Evolutionary conservation across 2,888 invertebrate genomes (phyloP), one percentile per base, ranked within the genome.

Genomic region (Lasioglossum oenotherae): DNA sequence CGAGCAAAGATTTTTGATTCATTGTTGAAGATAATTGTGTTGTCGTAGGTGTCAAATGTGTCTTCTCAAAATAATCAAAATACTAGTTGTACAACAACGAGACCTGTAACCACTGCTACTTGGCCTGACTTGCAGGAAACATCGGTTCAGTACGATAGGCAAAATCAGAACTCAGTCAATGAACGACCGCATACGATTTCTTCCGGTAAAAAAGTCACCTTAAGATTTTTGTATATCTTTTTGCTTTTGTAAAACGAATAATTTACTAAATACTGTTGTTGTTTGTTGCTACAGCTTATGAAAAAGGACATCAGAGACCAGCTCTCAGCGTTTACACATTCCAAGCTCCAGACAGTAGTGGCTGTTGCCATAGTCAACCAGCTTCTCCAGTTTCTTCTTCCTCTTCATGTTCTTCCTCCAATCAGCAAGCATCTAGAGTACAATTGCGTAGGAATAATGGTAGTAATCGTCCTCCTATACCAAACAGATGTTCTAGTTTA

Each of bases 171-270:
- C 19, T 97, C 97, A 76, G 97, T 98, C 95, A 97, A 97, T 82
- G 98, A 98, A 89, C 96, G 99, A 87, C 99, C 99, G 1, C 99
- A 99, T 94, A 99, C 99, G 73, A 99, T 99, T 93, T 99, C 99
- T 8, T 97, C 98, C 88, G 97, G 97, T 97, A 94, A 90, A 6
- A 53, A 53, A 53, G 12, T 73, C 76, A 35, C 46, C n/a, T n/a
- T 38, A 46, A 53, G 8, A 10, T 16, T 31, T 64, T 64, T 64
- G 6, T 53, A 31, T 44, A 19, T 57, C 71, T 72, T 8, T 27
- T 73, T 69, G 5, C 53, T 82, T 85, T 74, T 67, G 1, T 64
- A 31, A 64, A 64, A 31, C 31, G 8, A 16, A 31, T 64, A 73
- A 76, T 77, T 41, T n/a, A 46, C 31, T 64, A 64, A 64, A 35